Evolutionary conservation across 2,888 invertebrate genomes (phyloP).

Genomic region (Apamea sordens): DNA sequence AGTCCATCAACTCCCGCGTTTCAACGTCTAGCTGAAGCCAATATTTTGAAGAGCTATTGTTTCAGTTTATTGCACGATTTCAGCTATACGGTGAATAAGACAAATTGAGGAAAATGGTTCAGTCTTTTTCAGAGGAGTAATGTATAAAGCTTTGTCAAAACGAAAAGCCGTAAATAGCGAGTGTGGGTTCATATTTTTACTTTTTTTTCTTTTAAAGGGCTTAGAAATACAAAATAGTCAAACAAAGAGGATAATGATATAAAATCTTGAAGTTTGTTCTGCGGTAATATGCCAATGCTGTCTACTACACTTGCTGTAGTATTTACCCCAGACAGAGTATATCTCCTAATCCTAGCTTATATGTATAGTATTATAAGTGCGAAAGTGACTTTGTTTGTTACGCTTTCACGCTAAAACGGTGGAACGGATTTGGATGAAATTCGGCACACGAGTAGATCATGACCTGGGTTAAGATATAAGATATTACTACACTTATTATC

Average conservation of each 20-base stretch:
- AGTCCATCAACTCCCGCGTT: conserved; percentile 47
- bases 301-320: conserved; percentile 1
- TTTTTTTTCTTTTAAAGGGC: conserved; percentile 14
- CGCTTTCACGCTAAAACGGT: neutral
- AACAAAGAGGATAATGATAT: conserved; percentile 13
- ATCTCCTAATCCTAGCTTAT: neutral
- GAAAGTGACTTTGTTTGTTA: neutral
- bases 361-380: neutral
- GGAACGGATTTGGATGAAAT: neutral
- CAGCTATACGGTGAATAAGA: conserved; percentile 45
- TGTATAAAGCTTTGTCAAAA: conserved; percentile 55
- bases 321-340: neutral
- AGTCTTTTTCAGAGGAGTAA: conserved; percentile 38
- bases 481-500: neutral
- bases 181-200: conserved; percentile 48
- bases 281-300: neutral
- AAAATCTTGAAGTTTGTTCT: neutral
- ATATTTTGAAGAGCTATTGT: conserved; percentile 62
- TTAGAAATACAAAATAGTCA: conserved; percentile 16
- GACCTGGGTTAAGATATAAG: neutral
- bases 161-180: conserved; percentile 49
- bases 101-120: conserved; percentile 63
- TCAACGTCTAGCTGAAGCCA: conserved; percentile 46
- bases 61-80: conserved; percentile 55
- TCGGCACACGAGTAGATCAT: neutral